Evolutionary conservation across 2,797 vertebrate genomes (phyloP).

Genomic region (Spea hammondii): DNA sequence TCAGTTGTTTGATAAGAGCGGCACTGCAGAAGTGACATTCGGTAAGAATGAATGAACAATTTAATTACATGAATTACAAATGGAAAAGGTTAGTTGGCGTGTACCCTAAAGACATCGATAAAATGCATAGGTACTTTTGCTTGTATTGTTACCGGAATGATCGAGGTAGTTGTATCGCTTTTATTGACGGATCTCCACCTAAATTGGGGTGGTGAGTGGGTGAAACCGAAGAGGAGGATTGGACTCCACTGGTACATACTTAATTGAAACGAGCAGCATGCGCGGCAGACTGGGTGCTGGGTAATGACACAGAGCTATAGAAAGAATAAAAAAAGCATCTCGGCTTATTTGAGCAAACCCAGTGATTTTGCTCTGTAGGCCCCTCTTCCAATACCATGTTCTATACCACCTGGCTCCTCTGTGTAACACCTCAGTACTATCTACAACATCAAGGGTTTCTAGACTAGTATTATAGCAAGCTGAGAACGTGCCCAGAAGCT

Average conservation of each 20-base stretch:
- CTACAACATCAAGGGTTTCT: not conserved
- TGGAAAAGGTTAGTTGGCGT: not conserved
- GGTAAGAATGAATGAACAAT: conserved; percentile 69
- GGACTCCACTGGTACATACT: not conserved
- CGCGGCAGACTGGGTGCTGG: conserved; percentile 17
- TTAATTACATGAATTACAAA: not conserved
- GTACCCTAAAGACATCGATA: not conserved
- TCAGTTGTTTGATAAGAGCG: conserved; percentile 96
- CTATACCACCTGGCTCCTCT: not conserved
- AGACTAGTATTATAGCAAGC: too few relatives aligned
- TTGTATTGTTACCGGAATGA: not conserved
- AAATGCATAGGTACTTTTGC: not conserved
- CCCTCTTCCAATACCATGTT: conserved; percentile 9
- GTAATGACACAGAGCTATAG: conserved; percentile 28
- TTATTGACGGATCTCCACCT: too few relatives aligned
- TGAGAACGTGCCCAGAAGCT: too few relatives aligned
- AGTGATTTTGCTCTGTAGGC: conserved; percentile 25
- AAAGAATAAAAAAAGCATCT: conserved; percentile 1
- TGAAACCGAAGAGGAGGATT: not conserved
- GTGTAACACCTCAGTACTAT: conserved; percentile 9
- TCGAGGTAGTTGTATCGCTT: not conserved
- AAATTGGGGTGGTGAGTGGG: not conserved
- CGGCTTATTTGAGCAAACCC: conserved; percentile 20
- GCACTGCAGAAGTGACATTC: conserved; percentile 90
- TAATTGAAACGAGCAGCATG: conserved; percentile 3